Conservation (phyloP, 2,888 invertebrate species). For the Amblyjoppa fuscipennis region DNA sequence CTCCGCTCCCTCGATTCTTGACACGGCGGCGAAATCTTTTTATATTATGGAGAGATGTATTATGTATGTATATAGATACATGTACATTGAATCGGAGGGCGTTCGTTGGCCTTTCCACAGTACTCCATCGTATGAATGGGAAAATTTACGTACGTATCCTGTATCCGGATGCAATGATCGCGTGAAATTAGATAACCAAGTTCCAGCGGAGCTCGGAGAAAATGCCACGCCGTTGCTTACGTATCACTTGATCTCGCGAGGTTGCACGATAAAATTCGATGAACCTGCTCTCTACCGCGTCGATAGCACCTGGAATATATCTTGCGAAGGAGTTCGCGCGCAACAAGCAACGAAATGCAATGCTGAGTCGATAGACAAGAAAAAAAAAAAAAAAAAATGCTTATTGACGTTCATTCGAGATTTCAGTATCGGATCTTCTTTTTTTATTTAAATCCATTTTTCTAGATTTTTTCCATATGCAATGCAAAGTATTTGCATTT, state of each 20-base stretch:
- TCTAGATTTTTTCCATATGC: neutral
- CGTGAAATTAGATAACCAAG: conserved; percentile 68
- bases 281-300: neutral
- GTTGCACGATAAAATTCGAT: conserved; percentile 60
- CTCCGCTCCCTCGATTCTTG: no score
- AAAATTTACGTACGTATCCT: neutral
- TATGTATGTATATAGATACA: no score
- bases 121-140: neutral
- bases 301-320: neutral
- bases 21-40: no score
- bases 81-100: no score
- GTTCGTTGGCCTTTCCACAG: neutral
- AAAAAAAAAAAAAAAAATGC: neutral
- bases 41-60: no score
- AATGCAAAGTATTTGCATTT: no score
- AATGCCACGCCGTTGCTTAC: conserved; percentile 57
- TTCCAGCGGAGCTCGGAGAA: conserved; percentile 61
- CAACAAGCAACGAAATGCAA: neutral
- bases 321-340: neutral
- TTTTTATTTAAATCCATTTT: neutral
- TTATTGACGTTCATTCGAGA: neutral
- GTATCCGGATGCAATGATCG: neutral
- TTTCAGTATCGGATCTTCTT: conserved; percentile 17
- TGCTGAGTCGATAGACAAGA: neutral
- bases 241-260: conserved; percentile 30